Percentiles rank a stretch among this genome's conserved stretches.
Evolutionary conservation across 2,888 invertebrate species (phyloP).

Genomic region (Dinocampus coccinellae): DNA sequence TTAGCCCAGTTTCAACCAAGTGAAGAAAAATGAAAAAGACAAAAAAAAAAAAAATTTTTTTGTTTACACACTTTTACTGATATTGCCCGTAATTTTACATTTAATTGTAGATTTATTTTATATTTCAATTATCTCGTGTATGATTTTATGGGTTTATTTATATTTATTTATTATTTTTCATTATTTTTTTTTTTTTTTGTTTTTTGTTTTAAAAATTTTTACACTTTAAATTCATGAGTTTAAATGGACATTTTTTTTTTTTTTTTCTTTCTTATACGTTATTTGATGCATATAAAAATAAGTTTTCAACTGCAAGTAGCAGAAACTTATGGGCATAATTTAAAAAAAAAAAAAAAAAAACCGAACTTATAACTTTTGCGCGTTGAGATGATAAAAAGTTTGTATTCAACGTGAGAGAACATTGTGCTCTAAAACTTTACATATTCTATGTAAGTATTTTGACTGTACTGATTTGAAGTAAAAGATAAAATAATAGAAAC

Average conservation of each 20-base stretch:
- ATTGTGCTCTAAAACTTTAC: neutral
- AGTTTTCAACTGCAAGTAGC: neutral
- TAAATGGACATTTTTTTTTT: conserved; percentile 6
- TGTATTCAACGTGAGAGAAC: neutral
- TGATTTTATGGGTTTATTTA: too few species aligned
- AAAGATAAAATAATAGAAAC: neutral
- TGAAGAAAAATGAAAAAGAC: neutral
- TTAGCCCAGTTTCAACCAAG: conserved; percentile 12
- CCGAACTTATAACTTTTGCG: neutral
- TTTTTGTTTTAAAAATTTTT: too few species aligned
- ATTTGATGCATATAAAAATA: neutral
- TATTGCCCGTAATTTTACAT: too few species aligned
- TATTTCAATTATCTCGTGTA: too few species aligned
- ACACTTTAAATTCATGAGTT: neutral
- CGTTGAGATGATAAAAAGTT: neutral
- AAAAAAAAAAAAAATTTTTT: neutral
- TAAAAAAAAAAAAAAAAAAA: too few species aligned
- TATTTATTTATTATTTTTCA: neutral
- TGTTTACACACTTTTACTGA: too few species aligned
- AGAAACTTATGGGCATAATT: neutral
- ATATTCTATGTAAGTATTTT: neutral
- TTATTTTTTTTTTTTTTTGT: too few species aligned
- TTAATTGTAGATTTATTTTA: too few species aligned
- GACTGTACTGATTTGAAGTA: neutral
- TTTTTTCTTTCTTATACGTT: neutral